Base-by-base conservation (phyloP, 2,888 invertebrate species). In the Microplitis deprimator region DNA sequence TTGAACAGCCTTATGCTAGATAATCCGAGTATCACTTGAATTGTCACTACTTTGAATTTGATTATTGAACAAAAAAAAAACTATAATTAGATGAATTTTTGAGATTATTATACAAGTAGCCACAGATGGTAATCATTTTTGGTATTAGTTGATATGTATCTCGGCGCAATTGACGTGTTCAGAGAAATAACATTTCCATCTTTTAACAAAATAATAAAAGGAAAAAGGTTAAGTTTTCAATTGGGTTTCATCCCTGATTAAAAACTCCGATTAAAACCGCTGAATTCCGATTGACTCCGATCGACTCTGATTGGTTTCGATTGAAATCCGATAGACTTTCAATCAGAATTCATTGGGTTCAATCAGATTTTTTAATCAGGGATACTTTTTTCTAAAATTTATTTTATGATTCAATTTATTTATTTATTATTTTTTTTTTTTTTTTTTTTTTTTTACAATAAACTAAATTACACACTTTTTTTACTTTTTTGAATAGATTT, bases 161-260 rank as follows among this genome's bases (percentile, higher is more conserved):
- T 92, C 89, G 91, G 91, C 82, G 91, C 91, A 82, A 91, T 91
- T 86, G 92, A 92, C 88, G 90, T 91, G 83, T 92, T 92, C 89
- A 91, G 91, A 92, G 92, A 92, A 87, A 81, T 83, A 83, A 73
- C 17, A 80, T 82, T 78, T 75, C 81, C 73, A 81, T 80, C 84
- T 84, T 84, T 64, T 16, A 73, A 71, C 17, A 74, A 73, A 60
- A 77, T 67, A 72, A 68, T 60, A 38, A 68, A 64, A 20, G 29
- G 50, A 68, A 59, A 13, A 76, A 64, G 62, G 29, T 6, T 16
- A 76, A 50, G 50, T 5, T 50, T 50, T 50, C 29, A 50, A 50
- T 13, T 10, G 50, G 50, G 3, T 50, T 50, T 50, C 50, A 50
- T 20, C 20, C 20, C 20, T 20, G 1, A 20, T 20, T 20, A 20